These are phyloP conservation scores for Macrotis lagotis DNA, from an alignment of 2,113 vertebrate species.

Conservation along the genomic window DNA sequence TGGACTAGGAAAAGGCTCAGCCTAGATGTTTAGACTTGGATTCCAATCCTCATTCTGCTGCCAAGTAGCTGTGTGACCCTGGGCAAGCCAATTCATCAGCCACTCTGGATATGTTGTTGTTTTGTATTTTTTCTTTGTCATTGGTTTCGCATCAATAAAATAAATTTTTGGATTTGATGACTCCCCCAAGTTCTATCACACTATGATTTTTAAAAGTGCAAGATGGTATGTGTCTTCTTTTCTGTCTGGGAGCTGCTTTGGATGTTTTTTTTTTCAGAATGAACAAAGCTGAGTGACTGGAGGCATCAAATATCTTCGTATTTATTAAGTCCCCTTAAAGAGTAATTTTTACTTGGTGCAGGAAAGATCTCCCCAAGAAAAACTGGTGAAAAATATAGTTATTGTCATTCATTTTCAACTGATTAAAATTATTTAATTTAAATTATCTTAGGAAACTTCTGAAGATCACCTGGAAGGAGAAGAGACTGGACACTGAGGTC, in stretches of 20 bases:
- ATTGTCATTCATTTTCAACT: constrained; percentile 11
- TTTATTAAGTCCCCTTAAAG: background rate
- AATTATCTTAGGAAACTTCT: too few relatives aligned
- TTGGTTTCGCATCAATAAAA: background rate
- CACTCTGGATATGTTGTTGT: background rate
- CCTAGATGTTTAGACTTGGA: background rate
- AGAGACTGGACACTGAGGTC: too few relatives aligned
- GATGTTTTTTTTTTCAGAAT: constrained; percentile 25
- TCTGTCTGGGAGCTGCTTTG: background rate
- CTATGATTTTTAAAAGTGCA: background rate
- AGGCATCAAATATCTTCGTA: background rate
- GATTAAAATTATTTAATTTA: too few relatives aligned
- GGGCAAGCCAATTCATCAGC: constrained; percentile 4
- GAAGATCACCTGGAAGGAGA: too few relatives aligned
- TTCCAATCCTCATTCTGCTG: background rate
- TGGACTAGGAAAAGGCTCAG: background rate
- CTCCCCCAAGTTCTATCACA: background rate
- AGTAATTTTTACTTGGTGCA: background rate
- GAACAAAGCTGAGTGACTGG: background rate
- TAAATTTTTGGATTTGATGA: background rate
- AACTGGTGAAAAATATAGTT: background rate
- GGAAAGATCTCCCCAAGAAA: background rate
- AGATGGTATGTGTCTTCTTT: background rate
- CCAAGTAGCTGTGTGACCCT: background rate
- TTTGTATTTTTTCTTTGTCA: background rate